A percentile compares a stretch with the other conserved stretches of the same genome.
Evolutionary conservation across 2,797 vertebrate species (phyloP).

Genomic region (Euphonia xanthogaster): DNA sequence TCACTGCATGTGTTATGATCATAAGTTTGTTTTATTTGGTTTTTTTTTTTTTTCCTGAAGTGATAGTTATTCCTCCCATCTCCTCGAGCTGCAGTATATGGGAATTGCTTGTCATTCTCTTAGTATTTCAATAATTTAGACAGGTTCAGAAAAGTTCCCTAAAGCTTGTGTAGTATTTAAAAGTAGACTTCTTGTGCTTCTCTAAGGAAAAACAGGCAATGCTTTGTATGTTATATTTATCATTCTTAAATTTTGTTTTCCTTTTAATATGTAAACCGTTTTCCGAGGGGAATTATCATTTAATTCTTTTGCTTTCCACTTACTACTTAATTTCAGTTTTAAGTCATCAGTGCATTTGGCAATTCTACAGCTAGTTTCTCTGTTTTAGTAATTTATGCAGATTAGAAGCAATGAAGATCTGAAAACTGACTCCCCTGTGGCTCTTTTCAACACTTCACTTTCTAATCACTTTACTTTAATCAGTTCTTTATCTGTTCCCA

Average conservation of each 20-base stretch:
- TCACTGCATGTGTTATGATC: background rate
- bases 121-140: background rate
- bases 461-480: conserved; percentile 66
- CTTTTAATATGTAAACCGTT: conserved; percentile 6
- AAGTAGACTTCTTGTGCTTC: background rate
- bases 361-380: conserved; percentile 44
- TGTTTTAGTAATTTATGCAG: conserved; percentile 62
- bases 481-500: conserved; percentile 55
- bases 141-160: background rate
- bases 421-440: conserved; percentile 54
- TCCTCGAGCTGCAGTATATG: background rate
- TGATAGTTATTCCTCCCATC: accelerated
- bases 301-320: conserved; percentile 39
- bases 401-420: conserved; percentile 61
- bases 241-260: conserved; percentile 29
- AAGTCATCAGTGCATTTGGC: conserved; percentile 47
- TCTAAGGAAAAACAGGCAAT: background rate
- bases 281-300: conserved; percentile 6
- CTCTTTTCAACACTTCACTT: conserved; percentile 51
- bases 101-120: background rate
- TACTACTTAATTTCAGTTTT: conserved; percentile 34
- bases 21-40: no score
- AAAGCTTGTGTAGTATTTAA: background rate
- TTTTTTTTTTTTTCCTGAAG: background rate
- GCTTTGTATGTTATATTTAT: background rate